Evolutionary conservation across 2,797 vertebrate species (phyloP), one percentile per base, ranked within the genome.

Genomic region (Protonibea diacanthus): DNA sequence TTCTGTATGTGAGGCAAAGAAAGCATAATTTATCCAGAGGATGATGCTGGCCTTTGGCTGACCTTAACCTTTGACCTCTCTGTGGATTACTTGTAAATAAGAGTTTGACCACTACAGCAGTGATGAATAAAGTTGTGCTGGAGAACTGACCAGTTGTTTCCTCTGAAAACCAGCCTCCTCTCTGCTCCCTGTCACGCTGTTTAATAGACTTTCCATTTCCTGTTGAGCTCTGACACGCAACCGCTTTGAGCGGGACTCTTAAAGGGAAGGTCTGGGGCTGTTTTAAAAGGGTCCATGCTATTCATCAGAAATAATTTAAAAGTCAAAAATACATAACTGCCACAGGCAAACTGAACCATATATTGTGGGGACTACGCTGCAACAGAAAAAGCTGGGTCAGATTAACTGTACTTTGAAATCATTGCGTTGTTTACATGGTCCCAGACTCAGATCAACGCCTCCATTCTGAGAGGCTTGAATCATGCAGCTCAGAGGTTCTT

Each of bases 171-270:
- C 81, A 63, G 71, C 52, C 58, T 61, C 56, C 84, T 89, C 83
- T 86, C 76, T 86, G 75, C 83, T 88, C 83, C 77, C 80, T 78
- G 85, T 89, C 88, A 91, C 75, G 75, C 91, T 90, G 90, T 88
- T 89, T 88, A 85, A 92, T 63, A 90, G 88, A 92, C 90, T 92
- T 93, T 92, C 86, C 90, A 92, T 83, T 94, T 94, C 92, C 92
- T 92, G 89, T 84, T 74, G 56, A 86, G 77, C 75, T 72, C 44
- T 68, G 73, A 90, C 83, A 85, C 75, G 76, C 60, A 76, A 27
- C 74, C 38, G 21, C 81, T 69, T 17, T 20, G 45, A 60, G 33
- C 51, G 25, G 8, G 2, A 59, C 29, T 66, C 60, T 70, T 73
- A 42, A 58, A 79, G 33, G 42, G 23, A 80, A 81, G 44, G n/a